Evolutionary conservation across 1,140 invertebrate genomes (phyloP).

Genomic region (Apis florea): DNA sequence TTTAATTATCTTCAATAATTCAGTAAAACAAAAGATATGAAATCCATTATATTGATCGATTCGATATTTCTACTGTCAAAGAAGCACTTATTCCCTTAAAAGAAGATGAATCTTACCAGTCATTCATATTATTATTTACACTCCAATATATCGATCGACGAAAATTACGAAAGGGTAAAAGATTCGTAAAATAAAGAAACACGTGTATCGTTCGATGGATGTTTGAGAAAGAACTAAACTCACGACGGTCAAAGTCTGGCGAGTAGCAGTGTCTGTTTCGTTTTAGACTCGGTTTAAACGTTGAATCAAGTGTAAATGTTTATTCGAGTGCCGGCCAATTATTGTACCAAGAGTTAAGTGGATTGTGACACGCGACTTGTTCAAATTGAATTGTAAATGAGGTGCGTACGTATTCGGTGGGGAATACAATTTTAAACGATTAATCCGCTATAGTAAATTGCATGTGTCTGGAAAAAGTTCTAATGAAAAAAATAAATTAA

Average conservation of each 20-base stretch:
- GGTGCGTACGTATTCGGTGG: not conserved
- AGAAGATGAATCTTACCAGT: not conserved
- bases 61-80: no score
- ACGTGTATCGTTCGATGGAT: no score
- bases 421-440: not conserved
- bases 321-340: conserved; percentile 26
- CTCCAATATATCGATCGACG: no score
- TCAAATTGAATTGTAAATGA: conserved; percentile 28
- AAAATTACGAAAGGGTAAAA: not conserved
- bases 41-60: no score
- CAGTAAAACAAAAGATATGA: no score
- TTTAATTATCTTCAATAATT: no score
- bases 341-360: conserved; percentile 45
- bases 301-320: conserved; percentile 28
- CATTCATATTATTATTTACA: not conserved
- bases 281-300: conserved; percentile 24
- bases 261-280: not conserved
- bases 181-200: not conserved
- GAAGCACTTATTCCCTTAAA: not conserved
- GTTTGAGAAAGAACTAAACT: not conserved
- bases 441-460: not conserved
- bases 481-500: not conserved
- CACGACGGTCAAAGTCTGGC: not conserved
- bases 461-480: not conserved
- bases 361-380: conserved; percentile 40